phyloP scores from a whole-genome alignment of 1,140 invertebrate species.

The Bombus picipes region DNA sequence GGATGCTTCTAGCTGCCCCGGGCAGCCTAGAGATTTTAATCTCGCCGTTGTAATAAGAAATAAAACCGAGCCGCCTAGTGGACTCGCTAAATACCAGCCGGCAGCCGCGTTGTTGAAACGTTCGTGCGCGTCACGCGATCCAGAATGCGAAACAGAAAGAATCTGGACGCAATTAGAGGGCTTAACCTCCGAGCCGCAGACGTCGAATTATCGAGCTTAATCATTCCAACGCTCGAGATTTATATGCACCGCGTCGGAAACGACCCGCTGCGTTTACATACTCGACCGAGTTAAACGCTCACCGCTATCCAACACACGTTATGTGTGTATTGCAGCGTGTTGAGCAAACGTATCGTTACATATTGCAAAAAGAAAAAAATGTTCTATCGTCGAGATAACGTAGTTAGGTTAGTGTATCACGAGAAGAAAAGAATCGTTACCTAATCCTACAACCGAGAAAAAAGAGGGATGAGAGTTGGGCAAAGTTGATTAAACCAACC shows the following conservation, averaged over 20 bases:
- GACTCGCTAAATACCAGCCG: slow-evolving; percentile 40
- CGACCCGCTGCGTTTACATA: background rate
- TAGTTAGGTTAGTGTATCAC: background rate
- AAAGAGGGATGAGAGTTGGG: background rate
- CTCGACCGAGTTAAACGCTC: background rate
- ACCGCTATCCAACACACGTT: too few relatives aligned
- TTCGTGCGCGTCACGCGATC: slow-evolving; percentile 61
- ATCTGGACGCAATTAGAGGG: slow-evolving; percentile 46
- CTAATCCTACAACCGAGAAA: too few relatives aligned
- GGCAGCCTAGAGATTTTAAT: slow-evolving; percentile 54
- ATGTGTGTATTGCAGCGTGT: too few relatives aligned
- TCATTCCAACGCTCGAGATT: slow-evolving; percentile 25
- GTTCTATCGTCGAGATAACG: background rate
- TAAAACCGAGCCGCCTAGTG: slow-evolving; percentile 50
- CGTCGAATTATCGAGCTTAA: slow-evolving; percentile 43
- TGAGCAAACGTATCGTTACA: background rate
- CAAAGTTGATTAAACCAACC: background rate
- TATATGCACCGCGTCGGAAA: background rate
- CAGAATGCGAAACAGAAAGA: slow-evolving; percentile 54
- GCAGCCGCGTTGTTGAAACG: slow-evolving; percentile 45
- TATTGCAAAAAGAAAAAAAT: too few relatives aligned
- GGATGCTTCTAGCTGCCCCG: background rate
- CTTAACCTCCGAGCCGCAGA: background rate
- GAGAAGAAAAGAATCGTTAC: background rate
- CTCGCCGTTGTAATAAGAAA: slow-evolving; percentile 64